Evolutionary conservation across 1,140 invertebrate genomes (phyloP), one percentile per base, ranked within the genome.

Genomic region (Caenorhabditis briggsae): DNA sequence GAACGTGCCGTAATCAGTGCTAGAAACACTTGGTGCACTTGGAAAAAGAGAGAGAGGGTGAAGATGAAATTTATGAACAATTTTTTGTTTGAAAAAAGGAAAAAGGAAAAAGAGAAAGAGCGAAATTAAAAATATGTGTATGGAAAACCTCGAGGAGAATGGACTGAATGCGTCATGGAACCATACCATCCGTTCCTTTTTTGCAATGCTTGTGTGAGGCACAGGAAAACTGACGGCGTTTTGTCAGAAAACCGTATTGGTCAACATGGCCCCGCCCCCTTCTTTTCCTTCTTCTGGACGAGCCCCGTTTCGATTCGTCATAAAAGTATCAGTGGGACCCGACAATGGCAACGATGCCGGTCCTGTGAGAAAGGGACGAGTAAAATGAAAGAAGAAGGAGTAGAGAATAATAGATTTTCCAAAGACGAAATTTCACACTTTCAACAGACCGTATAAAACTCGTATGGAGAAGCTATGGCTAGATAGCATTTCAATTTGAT

Each of bases 401-500:
- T 41, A 23, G 25, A 8, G 33, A 9, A 23, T 9, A 78, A 46
- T 53, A 70, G 46, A 33, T 33, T 33, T 33, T 33, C 70, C 46
- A 50, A 50, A 78, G 70, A 18, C 50, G 20, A n/a, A 78, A 53
- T 78, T 78, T 78, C 70, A 78, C 70, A 78, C 70, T 78, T 78
- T 78, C 70, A 78, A 78, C 70, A 78, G 70, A 78, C 70, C 70
- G 70, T 78, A 33, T 33, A 78, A 78, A 78, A 78, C 70, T 78
- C 70, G 70, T 78, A 78, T 78, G 70, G 3, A 33, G 33, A 33
- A 3, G 33, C 33, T 33, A 2, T 33, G 33, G 33, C 33, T 33
- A 33, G 70, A 78, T 78, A 78, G 70, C 70, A 9, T 48, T 78
- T 50, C 70, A 46, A 50, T 70, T 48, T 70, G 65, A 46, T 70